Evolutionary conservation across 2,888 invertebrate species (phyloP).

Genomic region (Patella caerulea): DNA sequence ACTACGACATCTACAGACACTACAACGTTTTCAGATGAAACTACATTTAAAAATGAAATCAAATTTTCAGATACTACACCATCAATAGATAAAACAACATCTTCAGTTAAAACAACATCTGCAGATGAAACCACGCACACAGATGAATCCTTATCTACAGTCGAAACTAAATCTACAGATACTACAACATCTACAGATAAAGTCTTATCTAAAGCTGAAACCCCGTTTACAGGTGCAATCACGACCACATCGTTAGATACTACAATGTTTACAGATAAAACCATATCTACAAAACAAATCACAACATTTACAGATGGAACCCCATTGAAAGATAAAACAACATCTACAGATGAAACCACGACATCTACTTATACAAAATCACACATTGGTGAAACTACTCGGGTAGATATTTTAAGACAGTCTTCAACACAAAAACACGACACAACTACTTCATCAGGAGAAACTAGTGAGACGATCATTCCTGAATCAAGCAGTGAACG

Average conservation of each 20-base stretch:
- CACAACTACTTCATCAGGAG: no score
- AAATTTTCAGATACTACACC: neutral
- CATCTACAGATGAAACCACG: neutral
- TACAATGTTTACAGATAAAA: neutral
- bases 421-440: no score
- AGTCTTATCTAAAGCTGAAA: neutral
- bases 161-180: neutral
- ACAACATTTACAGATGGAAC: neutral
- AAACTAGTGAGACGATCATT: no score
- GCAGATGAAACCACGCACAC: neutral
- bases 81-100: neutral
- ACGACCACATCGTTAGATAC: neutral
- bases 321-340: neutral
- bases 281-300: neutral
- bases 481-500: no score
- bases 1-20: neutral
- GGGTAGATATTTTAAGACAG: neutral
- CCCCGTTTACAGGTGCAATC: neutral
- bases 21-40: neutral
- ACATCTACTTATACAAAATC: neutral
- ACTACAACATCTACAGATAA: neutral
- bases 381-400: neutral
- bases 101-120: neutral
- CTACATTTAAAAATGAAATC: neutral
- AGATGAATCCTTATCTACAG: neutral